Percentiles rank a stretch among this genome's conserved stretches.
Conservation (phyloP, 37 sponge, comb jelly and placozoan genomes). For the Lycopodina hypogea region DNA sequence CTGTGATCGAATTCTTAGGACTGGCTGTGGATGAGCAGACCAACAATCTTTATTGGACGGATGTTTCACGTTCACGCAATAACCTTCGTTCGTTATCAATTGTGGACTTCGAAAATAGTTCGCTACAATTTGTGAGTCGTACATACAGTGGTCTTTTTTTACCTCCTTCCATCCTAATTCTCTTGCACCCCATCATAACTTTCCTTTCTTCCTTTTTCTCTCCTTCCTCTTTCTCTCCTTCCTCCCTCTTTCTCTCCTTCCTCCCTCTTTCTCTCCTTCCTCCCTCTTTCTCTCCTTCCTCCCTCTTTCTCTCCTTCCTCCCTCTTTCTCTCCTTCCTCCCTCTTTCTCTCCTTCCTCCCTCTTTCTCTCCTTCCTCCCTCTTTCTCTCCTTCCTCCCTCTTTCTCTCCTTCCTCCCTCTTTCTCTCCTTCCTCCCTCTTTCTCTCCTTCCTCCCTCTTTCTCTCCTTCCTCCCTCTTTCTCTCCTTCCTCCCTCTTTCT, state of each 20-base stretch:
- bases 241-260: neutral
- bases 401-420: neutral
- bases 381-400: neutral
- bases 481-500: neutral
- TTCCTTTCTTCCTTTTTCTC: neutral
- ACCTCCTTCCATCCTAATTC: too few relatives aligned
- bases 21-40: neutral
- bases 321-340: neutral
- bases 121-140: neutral
- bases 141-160: too few relatives aligned
- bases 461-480: too few relatives aligned
- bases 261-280: too few relatives aligned
- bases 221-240: neutral
- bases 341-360: too few relatives aligned
- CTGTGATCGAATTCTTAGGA: neutral
- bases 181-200: neutral
- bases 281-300: neutral
- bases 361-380: too few relatives aligned
- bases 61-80: too few relatives aligned
- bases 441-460: too few relatives aligned
- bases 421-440: neutral
- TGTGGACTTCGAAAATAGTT: neutral
- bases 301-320: neutral
- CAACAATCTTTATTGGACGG: conserved; percentile 16
- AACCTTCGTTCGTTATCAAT: neutral